These are phyloP conservation scores for Scrobipalpa costella DNA, from an alignment of 2,888 invertebrate genomes.

Conservation along the genomic window DNA sequence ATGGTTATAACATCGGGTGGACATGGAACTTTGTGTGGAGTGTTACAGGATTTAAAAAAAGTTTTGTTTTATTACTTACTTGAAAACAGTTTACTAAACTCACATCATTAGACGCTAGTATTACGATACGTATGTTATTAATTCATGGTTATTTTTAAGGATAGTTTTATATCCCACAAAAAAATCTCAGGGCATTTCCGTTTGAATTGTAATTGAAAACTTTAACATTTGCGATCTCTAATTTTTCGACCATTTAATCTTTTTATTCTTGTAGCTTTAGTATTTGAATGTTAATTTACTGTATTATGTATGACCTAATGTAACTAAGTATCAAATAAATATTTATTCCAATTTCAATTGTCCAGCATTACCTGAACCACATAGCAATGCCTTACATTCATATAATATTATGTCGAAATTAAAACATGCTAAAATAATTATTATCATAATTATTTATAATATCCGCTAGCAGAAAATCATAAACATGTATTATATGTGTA, in stretches of 20 bases:
- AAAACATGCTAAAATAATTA: too few species aligned
- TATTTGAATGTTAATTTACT: neutral
- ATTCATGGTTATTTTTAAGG: slow-evolving; percentile 31
- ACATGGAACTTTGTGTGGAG: neutral
- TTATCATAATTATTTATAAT: too few species aligned
- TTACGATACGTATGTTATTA: slow-evolving; percentile 8
- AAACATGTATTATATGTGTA: too few species aligned
- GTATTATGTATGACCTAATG: slow-evolving; percentile 34
- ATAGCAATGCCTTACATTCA: slow-evolving; percentile 5
- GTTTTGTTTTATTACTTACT: neutral
- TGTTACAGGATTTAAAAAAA: neutral
- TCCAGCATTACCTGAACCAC: neutral
- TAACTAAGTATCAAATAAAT: slow-evolving; percentile 59
- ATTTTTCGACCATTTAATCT: slow-evolving; percentile 1
- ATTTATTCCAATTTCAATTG: slow-evolving; percentile 31
- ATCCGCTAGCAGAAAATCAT: too few species aligned
- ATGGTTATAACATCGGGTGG: slow-evolving; percentile 54
- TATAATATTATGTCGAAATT: too few species aligned
- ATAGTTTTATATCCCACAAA: slow-evolving; percentile 38
- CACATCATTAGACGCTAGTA: neutral
- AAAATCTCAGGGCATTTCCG: slow-evolving; percentile 28
- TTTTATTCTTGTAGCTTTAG: neutral
- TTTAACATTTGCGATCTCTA: neutral
- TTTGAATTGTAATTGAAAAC: slow-evolving; percentile 1
- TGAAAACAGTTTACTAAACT: neutral